These are phyloP conservation scores for Manduca sexta DNA, from an alignment of 1,140 invertebrate genomes.

Conservation along the genomic window DNA sequence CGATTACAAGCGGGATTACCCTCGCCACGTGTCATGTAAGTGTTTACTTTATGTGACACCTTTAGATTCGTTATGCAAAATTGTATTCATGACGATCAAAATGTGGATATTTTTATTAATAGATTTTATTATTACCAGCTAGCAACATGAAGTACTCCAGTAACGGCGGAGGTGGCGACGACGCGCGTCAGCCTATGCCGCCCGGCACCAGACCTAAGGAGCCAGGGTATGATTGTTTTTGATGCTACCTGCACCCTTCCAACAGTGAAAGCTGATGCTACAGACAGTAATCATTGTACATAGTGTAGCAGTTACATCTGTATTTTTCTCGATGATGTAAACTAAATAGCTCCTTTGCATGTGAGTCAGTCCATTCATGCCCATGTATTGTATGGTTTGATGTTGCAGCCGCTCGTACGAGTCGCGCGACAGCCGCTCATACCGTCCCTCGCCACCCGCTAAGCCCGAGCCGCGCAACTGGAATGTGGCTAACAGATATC, in stretches of 20 bases:
- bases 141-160: conserved; percentile 63
- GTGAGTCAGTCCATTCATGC: too few species aligned
- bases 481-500: conserved; percentile 46
- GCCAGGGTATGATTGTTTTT: conserved; percentile 49
- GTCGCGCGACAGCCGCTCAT: conserved; percentile 44
- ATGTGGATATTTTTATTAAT: neutral
- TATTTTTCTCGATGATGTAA: too few species aligned
- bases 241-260: neutral
- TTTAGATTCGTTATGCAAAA: too few species aligned
- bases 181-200: conserved; percentile 57
- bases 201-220: conserved; percentile 63
- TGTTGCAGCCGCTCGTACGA: conserved; percentile 51
- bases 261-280: neutral
- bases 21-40: conserved; percentile 54
- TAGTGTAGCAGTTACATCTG: too few species aligned
- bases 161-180: conserved; percentile 55
- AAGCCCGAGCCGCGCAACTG: conserved; percentile 53
- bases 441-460: conserved; percentile 47
- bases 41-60: too few species aligned
- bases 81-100: too few species aligned
- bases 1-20: conserved; percentile 62
- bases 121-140: conserved; percentile 33
- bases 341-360: too few species aligned
- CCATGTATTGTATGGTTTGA: too few species aligned
- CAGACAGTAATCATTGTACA: neutral